These are phyloP conservation scores for Pemphredon lugubris DNA, from an alignment of 2,888 invertebrate genomes.

Conservation along the genomic window DNA sequence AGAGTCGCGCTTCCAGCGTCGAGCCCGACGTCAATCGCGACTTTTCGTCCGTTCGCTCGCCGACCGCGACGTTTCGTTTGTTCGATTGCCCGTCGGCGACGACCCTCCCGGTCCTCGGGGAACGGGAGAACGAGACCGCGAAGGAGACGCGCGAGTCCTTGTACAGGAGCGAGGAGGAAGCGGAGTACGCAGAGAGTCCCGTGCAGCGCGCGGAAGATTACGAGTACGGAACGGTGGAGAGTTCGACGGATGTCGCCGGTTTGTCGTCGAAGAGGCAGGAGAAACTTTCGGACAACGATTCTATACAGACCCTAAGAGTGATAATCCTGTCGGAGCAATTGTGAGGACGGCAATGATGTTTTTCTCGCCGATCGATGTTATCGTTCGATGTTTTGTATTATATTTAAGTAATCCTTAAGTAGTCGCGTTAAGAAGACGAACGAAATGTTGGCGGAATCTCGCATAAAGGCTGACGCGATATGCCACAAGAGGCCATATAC, in stretches of 20 bases:
- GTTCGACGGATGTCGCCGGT: slow-evolving; percentile 18
- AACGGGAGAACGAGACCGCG: neutral
- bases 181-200: slow-evolving; percentile 64
- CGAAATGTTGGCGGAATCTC: slow-evolving; percentile 23
- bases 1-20: too few relatives aligned
- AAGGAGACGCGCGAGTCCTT: too few relatives aligned
- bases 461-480: slow-evolving; percentile 60
- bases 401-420: slow-evolving; percentile 53
- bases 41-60: neutral
- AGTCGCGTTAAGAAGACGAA: slow-evolving; percentile 32
- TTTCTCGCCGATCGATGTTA: slow-evolving; percentile 37
- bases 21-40: too few relatives aligned
- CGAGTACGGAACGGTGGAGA: slow-evolving; percentile 64
- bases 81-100: neutral
- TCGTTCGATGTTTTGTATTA: slow-evolving; percentile 56
- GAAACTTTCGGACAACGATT: slow-evolving; percentile 75
- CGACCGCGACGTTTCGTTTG: neutral
- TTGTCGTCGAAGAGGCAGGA: slow-evolving; percentile 68
- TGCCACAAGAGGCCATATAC: slow-evolving; percentile 74
- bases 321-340: slow-evolving; percentile 80
- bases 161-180: too few relatives aligned
- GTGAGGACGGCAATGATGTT: slow-evolving; percentile 66
- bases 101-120: neutral
- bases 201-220: slow-evolving; percentile 78
- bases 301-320: slow-evolving; percentile 78